Evolutionary conservation across 2,888 invertebrate species (phyloP).

Genomic region (Drosophila stalkeri): DNA sequence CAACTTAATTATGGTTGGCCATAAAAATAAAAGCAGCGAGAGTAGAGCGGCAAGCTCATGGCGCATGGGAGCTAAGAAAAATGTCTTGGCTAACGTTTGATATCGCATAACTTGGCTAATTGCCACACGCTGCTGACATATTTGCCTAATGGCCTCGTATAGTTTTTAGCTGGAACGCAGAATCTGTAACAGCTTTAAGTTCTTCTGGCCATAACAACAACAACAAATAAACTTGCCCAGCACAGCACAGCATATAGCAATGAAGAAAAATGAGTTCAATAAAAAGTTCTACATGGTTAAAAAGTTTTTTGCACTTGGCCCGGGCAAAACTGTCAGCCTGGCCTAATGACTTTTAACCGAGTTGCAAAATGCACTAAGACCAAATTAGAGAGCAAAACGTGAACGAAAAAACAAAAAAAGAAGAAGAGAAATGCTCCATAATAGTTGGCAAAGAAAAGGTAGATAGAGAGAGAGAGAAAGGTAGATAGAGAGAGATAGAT

Average conservation of each 20-base stretch:
- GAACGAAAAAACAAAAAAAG: slow-evolving; percentile 1
- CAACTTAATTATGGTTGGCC: slow-evolving; percentile 70
- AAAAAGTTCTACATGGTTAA: slow-evolving; percentile 64
- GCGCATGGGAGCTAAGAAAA: slow-evolving; percentile 31
- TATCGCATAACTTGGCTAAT: slow-evolving; percentile 78
- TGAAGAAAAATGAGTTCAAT: slow-evolving; percentile 66
- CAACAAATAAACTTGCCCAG: slow-evolving; percentile 34
- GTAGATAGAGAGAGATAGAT: slow-evolving; percentile 22
- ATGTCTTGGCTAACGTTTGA: slow-evolving; percentile 51
- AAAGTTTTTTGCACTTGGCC: slow-evolving; percentile 61
- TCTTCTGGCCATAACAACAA: slow-evolving; percentile 62
- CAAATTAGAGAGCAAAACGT: slow-evolving; percentile 4
- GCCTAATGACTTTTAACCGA: slow-evolving; percentile 79
- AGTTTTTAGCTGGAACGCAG: slow-evolving; percentile 55
- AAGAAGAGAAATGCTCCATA: neutral
- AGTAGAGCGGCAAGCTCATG: no score
- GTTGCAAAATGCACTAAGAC: slow-evolving; percentile 60
- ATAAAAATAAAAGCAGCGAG: slow-evolving; percentile 48
- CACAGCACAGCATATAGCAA: slow-evolving; percentile 15
- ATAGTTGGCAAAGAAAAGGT: slow-evolving; percentile 33
- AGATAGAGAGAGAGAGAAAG: neutral
- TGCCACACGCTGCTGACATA: slow-evolving; percentile 80
- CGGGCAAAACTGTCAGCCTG: slow-evolving; percentile 40
- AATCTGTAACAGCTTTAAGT: slow-evolving; percentile 66
- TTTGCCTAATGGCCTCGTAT: slow-evolving; percentile 78